Evolutionary conservation across 2,888 invertebrate genomes (phyloP), one percentile per base, ranked within the genome.

Genomic region (Trisateles emortualis): DNA sequence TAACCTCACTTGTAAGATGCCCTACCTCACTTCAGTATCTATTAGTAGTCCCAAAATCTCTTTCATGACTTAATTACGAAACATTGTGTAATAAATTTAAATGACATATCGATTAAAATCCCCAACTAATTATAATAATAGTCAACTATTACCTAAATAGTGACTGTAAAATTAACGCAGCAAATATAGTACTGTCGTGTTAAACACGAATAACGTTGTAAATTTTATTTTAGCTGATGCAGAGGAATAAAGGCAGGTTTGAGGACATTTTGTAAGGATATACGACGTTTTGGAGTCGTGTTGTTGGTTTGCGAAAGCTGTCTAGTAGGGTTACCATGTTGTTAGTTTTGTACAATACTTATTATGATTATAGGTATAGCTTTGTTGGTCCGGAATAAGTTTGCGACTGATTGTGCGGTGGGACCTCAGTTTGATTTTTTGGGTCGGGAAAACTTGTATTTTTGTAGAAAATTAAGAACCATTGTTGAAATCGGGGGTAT

Each of bases 221-320:
- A 59, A 71, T 46, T 68, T 61, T 44, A 51, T 51, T 57, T 55
- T 52, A 22, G 22, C 22, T 8, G 26, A 6, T 52, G 59, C 36
- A 42, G 0, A 33, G 2, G 33, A 14, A 33, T 33, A 33, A 33
- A 3, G 8, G 13, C 17, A 46, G 29, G 19, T 29, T 17, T 22
- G 10, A 32, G 11, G 36, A 43, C 51, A 46, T 41, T 54, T 36
- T 39, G 39, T 42, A 6, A 19, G 30, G 10, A 57, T 45, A 64
- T 84, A 66, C 24, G 68, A 35, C 76, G 5, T 83, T 83, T 74
- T 68, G 26, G 17, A 62, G 41, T 48, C 50, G 47, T 16, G 17
- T 24, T 30, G n/a, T 35, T 32, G 16, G 11, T 9, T 4, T 13
- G 35, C 35, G 11, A 46, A 49, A 46, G 43, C 40, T 36, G 32